Evolutionary conservation across 2,888 invertebrate species (phyloP).

Genomic region (Sinotaia quadrata): DNA sequence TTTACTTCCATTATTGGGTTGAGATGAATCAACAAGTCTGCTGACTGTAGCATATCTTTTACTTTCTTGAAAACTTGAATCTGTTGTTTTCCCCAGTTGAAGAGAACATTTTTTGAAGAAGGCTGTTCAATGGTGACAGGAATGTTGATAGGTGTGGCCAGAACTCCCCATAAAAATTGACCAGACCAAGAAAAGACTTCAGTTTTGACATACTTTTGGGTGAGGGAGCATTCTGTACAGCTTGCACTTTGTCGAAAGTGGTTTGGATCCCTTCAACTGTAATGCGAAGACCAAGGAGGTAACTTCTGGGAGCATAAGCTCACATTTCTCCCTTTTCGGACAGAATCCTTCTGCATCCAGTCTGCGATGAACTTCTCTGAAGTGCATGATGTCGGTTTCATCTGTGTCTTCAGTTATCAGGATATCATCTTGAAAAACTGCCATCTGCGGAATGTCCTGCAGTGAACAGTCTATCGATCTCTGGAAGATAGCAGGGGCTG

Average conservation of each 20-base stretch:
- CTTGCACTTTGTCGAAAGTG: conserved; percentile 9
- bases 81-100: conserved; percentile 11
- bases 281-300: conserved; percentile 9
- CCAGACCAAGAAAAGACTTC: conserved; percentile 32
- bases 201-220: no score
- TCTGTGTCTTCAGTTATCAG: no score
- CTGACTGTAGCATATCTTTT: no score
- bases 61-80: no score
- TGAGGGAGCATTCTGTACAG: conserved; percentile 14
- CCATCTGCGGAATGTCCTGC: conserved; percentile 12
- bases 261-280: conserved; percentile 9
- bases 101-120: conserved; percentile 39
- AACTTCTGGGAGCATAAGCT: conserved; percentile 41
- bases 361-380: not conserved
- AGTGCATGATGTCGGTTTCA: not conserved
- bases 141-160: conserved; percentile 45
- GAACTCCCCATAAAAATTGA: conserved; percentile 58
- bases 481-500: conserved; percentile 27
- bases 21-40: no score
- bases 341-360: conserved; percentile 38
- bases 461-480: conserved; percentile 16
- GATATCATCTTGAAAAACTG: conserved; percentile 18
- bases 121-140: conserved; percentile 43
- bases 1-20: conserved; percentile 53
- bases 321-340: conserved; percentile 43